A percentile compares a stretch with the other conserved stretches of the same genome.
Conservation (phyloP, 2,113 vertebrate species). For the Bubo scandiacus region DNA sequence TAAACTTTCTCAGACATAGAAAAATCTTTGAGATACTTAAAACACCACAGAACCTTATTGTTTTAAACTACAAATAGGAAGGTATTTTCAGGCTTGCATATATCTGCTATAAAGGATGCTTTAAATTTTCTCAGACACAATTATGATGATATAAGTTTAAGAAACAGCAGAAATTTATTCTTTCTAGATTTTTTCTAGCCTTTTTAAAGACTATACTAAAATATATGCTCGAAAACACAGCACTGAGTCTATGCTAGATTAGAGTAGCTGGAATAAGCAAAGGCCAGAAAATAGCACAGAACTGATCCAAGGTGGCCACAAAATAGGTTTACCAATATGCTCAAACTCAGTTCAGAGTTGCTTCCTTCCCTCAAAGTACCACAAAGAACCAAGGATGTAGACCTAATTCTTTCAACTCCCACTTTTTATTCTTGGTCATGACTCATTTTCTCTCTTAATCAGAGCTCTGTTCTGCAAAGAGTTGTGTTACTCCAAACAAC, state of each 20-base stretch:
- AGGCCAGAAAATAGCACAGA: neutral
- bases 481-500: neutral
- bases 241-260: neutral
- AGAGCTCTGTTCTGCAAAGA: neutral
- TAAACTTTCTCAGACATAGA: neutral
- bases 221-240: conserved; percentile 13
- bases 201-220: neutral
- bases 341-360: neutral
- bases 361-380: neutral
- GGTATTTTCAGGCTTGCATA: neutral
- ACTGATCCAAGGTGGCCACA: neutral
- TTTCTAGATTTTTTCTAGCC: neutral
- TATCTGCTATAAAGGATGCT: neutral
- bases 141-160: neutral
- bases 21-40: neutral
- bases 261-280: neutral
- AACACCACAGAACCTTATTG: neutral
- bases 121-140: neutral
- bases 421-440: neutral
- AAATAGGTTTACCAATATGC: neutral
- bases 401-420: neutral
- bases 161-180: neutral
- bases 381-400: neutral
- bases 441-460: neutral
- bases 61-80: neutral